phyloP scores from a whole-genome alignment of 2,888 invertebrate genomes.

The Clostera curtula region DNA sequence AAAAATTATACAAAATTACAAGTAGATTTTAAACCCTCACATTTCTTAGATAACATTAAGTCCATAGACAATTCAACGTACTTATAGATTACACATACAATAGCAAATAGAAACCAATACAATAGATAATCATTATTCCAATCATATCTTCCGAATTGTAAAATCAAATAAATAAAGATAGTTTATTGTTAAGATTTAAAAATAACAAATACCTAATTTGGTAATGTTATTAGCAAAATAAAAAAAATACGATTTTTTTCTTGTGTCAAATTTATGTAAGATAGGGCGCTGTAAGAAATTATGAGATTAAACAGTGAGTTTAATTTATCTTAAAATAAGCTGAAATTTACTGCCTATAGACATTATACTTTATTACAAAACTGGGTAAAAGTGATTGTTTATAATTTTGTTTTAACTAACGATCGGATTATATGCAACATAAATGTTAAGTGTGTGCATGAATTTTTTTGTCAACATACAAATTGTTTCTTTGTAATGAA shows the following conservation, averaged over 20 bases:
- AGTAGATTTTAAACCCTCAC: background rate
- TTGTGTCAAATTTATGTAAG: slow-evolving; percentile 1
- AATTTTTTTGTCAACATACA: too few relatives aligned
- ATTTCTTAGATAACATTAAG: slow-evolving; percentile 16
- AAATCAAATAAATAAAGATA: slow-evolving; percentile 18
- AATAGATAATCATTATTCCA: slow-evolving; percentile 15
- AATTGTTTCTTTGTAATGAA: too few relatives aligned
- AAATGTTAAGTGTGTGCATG: too few relatives aligned
- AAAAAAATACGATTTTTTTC: slow-evolving; percentile 10
- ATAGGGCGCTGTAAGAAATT: slow-evolving; percentile 8
- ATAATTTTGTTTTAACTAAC: too few relatives aligned
- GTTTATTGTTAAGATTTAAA: slow-evolving; percentile 14
- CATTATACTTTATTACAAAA: too few relatives aligned
- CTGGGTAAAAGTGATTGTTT: too few relatives aligned
- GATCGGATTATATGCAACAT: too few relatives aligned
- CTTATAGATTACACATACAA: slow-evolving; percentile 6
- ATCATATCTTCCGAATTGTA: slow-evolving; percentile 23
- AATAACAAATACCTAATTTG: slow-evolving; percentile 24
- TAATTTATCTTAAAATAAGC: slow-evolving; percentile 4
- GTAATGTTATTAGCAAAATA: slow-evolving; percentile 16
- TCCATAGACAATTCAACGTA: slow-evolving; percentile 10
- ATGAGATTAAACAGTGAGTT: slow-evolving; percentile 3
- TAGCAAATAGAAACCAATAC: too few relatives aligned
- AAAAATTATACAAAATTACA: slow-evolving; percentile 3
- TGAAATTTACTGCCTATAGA: too few relatives aligned